phyloP scores from a whole-genome alignment of 2,797 vertebrate species.

The Amblyraja radiata region DNA sequence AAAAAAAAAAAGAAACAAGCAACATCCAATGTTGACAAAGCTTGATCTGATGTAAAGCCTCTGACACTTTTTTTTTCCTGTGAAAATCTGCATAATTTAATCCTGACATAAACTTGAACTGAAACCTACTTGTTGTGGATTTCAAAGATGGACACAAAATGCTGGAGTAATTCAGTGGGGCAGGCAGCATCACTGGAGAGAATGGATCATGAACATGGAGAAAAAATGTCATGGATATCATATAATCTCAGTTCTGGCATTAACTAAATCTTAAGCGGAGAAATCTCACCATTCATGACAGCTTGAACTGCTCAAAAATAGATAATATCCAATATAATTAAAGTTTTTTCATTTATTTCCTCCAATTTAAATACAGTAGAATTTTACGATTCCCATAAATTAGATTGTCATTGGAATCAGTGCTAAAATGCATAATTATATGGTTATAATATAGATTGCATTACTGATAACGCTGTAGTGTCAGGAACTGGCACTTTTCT shows the following conservation, averaged over 20 bases:
- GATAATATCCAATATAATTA: neutral
- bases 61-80: neutral
- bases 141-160: too few species aligned
- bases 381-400: too few species aligned
- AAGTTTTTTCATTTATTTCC: neutral
- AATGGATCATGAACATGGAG: too few species aligned
- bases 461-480: too few species aligned
- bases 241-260: neutral
- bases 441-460: too few species aligned
- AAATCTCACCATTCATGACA: neutral
- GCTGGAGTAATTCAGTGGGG: too few species aligned
- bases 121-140: neutral
- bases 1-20: too few species aligned
- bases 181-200: too few species aligned
- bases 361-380: neutral
- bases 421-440: too few species aligned
- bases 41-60: neutral
- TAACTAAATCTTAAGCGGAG: neutral
- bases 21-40: neutral
- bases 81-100: neutral
- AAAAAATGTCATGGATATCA: neutral
- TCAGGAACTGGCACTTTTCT: too few species aligned
- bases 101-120: neutral
- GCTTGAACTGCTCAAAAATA: neutral
- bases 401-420: too few species aligned